phyloP scores from a whole-genome alignment of 2,888 invertebrate genomes.

The Timema podura region DNA sequence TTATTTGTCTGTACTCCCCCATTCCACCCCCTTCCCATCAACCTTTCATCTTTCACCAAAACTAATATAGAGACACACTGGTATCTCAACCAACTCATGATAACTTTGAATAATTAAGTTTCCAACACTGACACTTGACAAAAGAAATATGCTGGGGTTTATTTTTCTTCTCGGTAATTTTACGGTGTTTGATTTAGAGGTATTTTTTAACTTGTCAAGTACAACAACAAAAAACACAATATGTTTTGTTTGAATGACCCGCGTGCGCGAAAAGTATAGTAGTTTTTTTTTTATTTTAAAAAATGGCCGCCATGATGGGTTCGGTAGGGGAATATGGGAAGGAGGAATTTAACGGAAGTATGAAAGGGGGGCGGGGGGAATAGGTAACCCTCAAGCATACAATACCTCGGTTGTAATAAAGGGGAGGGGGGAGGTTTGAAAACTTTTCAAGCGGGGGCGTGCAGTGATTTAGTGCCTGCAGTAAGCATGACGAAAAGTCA shows the following conservation, averaged over 20 bases:
- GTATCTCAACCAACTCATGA: too few relatives aligned
- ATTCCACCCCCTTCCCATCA: too few relatives aligned
- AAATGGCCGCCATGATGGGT: slow-evolving; percentile 3
- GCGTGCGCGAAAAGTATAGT: too few relatives aligned
- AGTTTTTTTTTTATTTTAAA: not conserved
- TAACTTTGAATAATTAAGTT: too few relatives aligned
- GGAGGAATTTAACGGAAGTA: not conserved
- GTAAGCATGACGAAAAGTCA: slow-evolving; percentile 24
- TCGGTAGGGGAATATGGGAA: not conserved
- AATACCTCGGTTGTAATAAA: not conserved
- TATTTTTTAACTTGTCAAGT: not conserved
- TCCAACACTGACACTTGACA: too few relatives aligned
- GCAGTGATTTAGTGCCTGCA: slow-evolving; percentile 25
- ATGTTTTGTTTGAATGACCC: slow-evolving; percentile 1
- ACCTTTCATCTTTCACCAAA: too few relatives aligned
- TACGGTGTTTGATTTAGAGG: slow-evolving; percentile 4
- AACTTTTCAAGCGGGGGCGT: slow-evolving; percentile 13
- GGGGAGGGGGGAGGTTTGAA: not conserved
- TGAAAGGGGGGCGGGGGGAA: slow-evolving; percentile 2
- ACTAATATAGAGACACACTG: too few relatives aligned
- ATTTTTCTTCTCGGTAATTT: not conserved
- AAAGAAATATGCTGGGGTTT: too few relatives aligned
- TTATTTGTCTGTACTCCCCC: too few relatives aligned
- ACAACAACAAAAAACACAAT: too few relatives aligned
- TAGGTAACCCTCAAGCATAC: not conserved